Conservation (phyloP, 2,797 vertebrate genomes). For the Moxostoma hubbsi region DNA sequence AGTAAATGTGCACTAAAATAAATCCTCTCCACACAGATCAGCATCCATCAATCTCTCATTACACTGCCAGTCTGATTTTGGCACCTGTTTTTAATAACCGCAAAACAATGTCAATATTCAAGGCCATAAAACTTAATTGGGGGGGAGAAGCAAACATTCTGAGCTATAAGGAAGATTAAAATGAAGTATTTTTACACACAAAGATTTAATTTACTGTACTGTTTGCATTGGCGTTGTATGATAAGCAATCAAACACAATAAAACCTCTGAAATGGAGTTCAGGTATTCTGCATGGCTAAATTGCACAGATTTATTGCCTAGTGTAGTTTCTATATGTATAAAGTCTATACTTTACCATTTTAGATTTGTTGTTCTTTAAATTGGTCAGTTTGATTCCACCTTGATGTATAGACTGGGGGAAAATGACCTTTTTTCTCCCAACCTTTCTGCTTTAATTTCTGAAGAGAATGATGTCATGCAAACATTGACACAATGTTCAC, state of each 20-base stretch:
- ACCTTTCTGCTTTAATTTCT: neutral
- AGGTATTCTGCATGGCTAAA: neutral
- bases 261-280: constrained; percentile 4
- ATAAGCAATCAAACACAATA: constrained; percentile 17
- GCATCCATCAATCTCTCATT: neutral
- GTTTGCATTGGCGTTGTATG: constrained; percentile 14
- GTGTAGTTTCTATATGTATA: neutral
- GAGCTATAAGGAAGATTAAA: constrained; percentile 24
- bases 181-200: constrained; percentile 13
- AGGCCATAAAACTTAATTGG: constrained; percentile 32
- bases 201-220: constrained; percentile 10
- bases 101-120: neutral
- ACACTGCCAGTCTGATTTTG: neutral
- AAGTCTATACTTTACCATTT: no score
- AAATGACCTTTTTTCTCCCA: no score
- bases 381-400: no score
- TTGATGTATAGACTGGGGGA: no score
- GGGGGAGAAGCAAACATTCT: neutral
- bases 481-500: neutral
- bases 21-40: neutral
- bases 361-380: no score
- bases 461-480: constrained; percentile 22
- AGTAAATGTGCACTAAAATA: neutral
- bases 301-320: constrained; percentile 14
- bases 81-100: neutral